These are phyloP conservation scores for Hydrolagus colliei DNA, from an alignment of 2,797 vertebrate species.

Conservation along the genomic window DNA sequence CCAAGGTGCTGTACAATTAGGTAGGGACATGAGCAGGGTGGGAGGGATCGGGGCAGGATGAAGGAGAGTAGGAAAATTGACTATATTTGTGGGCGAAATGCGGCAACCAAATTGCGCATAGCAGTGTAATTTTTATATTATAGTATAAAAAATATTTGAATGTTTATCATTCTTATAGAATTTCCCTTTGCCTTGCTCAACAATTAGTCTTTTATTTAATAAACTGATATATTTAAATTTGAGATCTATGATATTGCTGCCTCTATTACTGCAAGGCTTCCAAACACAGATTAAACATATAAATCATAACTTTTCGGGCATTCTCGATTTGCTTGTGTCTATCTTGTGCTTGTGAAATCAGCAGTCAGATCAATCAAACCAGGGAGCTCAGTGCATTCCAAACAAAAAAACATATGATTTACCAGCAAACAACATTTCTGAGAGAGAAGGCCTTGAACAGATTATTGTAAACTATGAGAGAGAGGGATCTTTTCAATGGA, in stretches of 20 bases:
- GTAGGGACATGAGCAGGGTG: no score
- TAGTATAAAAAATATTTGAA: no score
- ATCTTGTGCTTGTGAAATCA: no score
- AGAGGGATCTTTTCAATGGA: not conserved
- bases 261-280: not conserved
- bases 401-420: not conserved
- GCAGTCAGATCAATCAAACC: no score
- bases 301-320: no score
- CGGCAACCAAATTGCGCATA: no score
- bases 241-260: not conserved
- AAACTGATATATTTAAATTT: not conserved
- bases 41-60: no score
- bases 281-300: not conserved
- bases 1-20: no score
- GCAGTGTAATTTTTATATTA: no score
- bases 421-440: not conserved
- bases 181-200: not conserved
- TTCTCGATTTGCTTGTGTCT: no score
- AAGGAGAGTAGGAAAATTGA: no score
- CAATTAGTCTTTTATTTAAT: not conserved
- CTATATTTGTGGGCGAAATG: no score
- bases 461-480: not conserved
- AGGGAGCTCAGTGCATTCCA: not conserved
- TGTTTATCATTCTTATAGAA: not conserved
- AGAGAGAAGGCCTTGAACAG: not conserved